Conservation (phyloP, 2,113 vertebrate species). For the Dromiciops gliroides region DNA sequence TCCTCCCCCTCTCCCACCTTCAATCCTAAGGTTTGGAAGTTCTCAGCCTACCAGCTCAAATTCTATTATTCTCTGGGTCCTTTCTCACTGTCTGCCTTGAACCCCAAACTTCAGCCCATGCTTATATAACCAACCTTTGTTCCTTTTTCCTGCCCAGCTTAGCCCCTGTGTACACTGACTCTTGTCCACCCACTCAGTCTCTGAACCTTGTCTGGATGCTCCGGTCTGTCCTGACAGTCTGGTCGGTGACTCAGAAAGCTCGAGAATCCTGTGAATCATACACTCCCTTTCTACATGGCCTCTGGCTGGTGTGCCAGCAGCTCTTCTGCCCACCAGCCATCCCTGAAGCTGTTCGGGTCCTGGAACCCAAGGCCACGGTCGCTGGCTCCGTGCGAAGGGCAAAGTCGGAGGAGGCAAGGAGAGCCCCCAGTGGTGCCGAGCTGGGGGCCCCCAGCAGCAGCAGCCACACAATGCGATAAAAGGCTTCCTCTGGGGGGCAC, state of each 20-base stretch:
- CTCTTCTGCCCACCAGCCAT: not conserved
- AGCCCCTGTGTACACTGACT: not conserved
- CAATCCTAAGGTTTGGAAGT: not conserved
- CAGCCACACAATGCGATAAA: not conserved
- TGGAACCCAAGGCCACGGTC: not conserved
- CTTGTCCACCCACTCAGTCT: not conserved
- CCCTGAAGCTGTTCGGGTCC: not conserved
- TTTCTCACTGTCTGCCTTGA: not conserved
- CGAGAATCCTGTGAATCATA: not conserved
- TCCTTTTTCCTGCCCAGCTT: not conserved
- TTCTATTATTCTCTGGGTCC: not conserved
- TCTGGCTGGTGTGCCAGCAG: not conserved
- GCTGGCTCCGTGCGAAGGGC: not conserved
- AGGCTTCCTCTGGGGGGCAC: constrained; percentile 13
- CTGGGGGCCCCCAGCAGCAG: not conserved
- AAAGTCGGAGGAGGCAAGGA: not conserved
- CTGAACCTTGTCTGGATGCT: not conserved
- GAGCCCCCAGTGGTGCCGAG: not conserved
- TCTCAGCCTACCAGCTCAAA: not conserved
- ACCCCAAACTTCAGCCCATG: not conserved
- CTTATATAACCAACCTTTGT: not conserved
- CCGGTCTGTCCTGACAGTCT: not conserved
- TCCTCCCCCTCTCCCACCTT: no score
- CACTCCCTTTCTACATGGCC: not conserved
- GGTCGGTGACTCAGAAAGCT: not conserved